These are phyloP conservation scores for Cetoscarus ocellatus DNA, from an alignment of 2,797 vertebrate species.

Conservation along the genomic window DNA sequence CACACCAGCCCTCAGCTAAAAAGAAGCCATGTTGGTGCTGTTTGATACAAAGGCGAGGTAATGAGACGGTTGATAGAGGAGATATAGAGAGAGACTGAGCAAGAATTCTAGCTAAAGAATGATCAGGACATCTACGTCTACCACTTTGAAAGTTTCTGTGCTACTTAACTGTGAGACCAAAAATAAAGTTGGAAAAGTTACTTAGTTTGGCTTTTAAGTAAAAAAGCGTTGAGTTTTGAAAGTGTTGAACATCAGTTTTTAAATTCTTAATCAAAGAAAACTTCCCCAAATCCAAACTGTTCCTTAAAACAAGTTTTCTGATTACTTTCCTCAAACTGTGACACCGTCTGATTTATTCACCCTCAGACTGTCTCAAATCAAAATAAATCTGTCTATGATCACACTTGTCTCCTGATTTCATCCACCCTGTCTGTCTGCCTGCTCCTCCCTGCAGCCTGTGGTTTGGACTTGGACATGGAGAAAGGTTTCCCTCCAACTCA, in stretches of 20 bases:
- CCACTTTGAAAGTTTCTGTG: too few species aligned
- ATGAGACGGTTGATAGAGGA: too few species aligned
- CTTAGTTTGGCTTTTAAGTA: too few species aligned
- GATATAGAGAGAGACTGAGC: too few species aligned
- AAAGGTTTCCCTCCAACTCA: conserved; percentile 83
- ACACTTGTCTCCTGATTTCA: conserved; percentile 23
- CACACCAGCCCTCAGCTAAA: too few species aligned
- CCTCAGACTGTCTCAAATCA: conserved; percentile 1
- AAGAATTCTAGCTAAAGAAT: too few species aligned
- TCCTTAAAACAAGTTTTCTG: conserved; percentile 19
- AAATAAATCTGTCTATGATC: conserved; percentile 19
- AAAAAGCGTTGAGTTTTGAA: not conserved
- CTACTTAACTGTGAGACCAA: too few species aligned
- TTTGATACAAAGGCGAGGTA: too few species aligned
- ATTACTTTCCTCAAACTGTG: conserved; percentile 3
- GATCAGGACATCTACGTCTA: too few species aligned
- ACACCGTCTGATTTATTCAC: conserved; percentile 4
- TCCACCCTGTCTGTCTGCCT: conserved; percentile 44
- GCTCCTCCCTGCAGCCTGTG: conserved; percentile 81
- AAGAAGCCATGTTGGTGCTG: too few species aligned
- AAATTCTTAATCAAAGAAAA: not conserved
- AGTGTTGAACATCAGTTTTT: not conserved
- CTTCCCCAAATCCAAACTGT: conserved; percentile 45
- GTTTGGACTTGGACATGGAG: conserved; percentile 85
- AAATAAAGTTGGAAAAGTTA: too few species aligned